A percentile compares a stretch with the other conserved stretches of the same genome.
Conservation (phyloP, 2,888 invertebrate species). For the Ypsolopha scabrella region DNA sequence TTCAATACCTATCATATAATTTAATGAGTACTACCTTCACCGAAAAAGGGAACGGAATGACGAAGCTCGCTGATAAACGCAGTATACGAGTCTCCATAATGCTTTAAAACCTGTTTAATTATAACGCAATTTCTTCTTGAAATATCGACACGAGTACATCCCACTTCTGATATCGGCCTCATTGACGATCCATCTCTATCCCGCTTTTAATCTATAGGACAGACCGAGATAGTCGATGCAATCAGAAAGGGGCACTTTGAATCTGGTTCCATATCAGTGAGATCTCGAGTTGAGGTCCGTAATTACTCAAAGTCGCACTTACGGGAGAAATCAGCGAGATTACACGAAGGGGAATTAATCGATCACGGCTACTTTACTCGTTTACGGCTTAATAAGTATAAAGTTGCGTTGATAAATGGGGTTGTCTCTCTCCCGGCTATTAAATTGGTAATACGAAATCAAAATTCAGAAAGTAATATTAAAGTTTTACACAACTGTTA, state of each 20-base stretch:
- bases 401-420: too few relatives aligned
- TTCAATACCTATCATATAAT: too few relatives aligned
- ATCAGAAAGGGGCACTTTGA: background rate
- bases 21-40: too few relatives aligned
- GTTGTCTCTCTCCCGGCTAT: too few relatives aligned
- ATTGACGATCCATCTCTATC: background rate
- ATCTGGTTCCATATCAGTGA: background rate
- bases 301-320: slow-evolving; percentile 1
- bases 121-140: background rate
- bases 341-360: background rate
- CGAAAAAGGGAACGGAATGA: background rate
- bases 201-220: background rate
- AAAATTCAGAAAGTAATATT: too few relatives aligned
- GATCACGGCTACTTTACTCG: background rate
- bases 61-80: background rate
- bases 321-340: slow-evolving; percentile 1
- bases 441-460: too few relatives aligned
- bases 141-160: background rate
- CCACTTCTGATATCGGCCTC: background rate
- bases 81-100: background rate
- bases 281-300: background rate
- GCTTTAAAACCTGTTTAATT: background rate
- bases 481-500: too few relatives aligned
- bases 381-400: background rate
- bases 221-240: background rate